Conservation (phyloP, 2,113 vertebrate species). For the Thomomys bottae region DNA sequence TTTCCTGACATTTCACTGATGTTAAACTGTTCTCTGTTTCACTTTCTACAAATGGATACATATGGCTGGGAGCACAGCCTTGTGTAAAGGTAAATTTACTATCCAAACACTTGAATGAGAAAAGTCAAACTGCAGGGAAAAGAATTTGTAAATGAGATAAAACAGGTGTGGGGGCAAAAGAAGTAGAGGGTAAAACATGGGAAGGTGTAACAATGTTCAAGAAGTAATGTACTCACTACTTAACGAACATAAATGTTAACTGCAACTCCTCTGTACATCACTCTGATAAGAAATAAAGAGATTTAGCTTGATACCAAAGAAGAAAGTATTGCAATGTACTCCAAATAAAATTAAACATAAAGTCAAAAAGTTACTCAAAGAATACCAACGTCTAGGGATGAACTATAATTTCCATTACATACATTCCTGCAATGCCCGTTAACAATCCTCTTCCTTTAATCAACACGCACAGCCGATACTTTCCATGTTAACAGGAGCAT, state of each 20-base stretch:
- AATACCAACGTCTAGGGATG: not conserved
- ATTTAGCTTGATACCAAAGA: constrained; percentile 15
- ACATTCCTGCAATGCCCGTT: not conserved
- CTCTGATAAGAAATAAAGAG: no score
- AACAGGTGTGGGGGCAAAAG: no score
- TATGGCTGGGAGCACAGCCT: constrained; percentile 68
- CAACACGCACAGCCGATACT: not conserved
- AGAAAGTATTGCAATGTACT: not conserved
- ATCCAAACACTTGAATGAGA: constrained; percentile 57
- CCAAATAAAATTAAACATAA: not conserved
- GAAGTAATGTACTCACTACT: no score
- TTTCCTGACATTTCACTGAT: constrained; percentile 74
- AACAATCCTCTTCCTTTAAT: not conserved
- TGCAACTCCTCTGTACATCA: no score
- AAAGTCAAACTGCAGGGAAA: constrained; percentile 37
- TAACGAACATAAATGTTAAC: no score
- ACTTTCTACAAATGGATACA: constrained; percentile 75
- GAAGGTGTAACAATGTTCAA: no score
- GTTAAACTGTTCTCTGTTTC: constrained; percentile 74
- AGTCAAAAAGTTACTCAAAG: not conserved
- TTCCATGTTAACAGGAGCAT: constrained; percentile 1
- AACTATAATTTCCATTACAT: not conserved
- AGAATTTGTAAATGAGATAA: constrained; percentile 46
- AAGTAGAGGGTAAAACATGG: no score
- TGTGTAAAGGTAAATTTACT: constrained; percentile 71